Percentiles rank a stretch among this genome's conserved stretches.
Conservation (phyloP, 1,140 invertebrate genomes). For the Pissodes strobi region DNA sequence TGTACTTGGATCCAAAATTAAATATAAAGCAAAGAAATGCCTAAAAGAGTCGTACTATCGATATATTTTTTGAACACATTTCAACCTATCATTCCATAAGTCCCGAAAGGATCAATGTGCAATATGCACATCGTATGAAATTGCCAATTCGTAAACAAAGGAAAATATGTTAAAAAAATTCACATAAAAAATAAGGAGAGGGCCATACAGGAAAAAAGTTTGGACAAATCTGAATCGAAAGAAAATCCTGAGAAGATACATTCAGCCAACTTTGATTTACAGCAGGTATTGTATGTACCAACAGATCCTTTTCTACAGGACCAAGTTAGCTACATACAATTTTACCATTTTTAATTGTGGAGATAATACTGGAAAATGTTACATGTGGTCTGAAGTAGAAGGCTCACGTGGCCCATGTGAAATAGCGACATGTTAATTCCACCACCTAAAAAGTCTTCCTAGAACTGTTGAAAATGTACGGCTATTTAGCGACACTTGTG, state of each 20-base stretch:
- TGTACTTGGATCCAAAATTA: no score
- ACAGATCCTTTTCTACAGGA: conserved; percentile 15
- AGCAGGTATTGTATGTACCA: conserved; percentile 7
- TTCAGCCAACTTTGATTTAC: not conserved
- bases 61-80: not conserved
- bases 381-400: not conserved
- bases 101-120: no score
- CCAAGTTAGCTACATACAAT: conserved; percentile 3
- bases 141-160: not conserved
- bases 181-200: not conserved
- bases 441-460: not conserved
- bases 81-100: not conserved
- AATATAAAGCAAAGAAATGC: no score
- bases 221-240: not conserved
- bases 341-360: conserved; percentile 6
- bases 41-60: not conserved
- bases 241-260: no score
- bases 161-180: not conserved
- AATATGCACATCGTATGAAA: no score
- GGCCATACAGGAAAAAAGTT: not conserved
- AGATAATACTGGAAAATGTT: not conserved
- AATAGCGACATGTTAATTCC: not conserved
- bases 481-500: conserved; percentile 1
- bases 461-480: not conserved
- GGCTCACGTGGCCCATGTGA: not conserved